Evolutionary conservation across 2,113 vertebrate genomes (phyloP), one percentile per base, ranked within the genome.

Genomic region (Balaeniceps rex): DNA sequence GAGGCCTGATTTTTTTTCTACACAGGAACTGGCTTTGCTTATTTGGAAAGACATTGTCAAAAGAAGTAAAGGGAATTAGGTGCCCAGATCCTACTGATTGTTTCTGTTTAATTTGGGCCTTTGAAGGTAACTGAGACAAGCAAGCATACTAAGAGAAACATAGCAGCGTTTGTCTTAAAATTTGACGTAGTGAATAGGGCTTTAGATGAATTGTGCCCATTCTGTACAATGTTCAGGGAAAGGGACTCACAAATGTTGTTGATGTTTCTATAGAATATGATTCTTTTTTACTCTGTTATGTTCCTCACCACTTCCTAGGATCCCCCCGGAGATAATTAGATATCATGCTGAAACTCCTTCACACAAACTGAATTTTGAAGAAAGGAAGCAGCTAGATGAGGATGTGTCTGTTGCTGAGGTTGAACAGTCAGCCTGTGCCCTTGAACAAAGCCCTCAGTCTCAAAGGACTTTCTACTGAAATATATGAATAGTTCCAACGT

Each of bases 311-410:
- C 49, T 92, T 91, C 70, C 65, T 96, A 91, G 87, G 92, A 94
- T 87, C 54, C 36, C 86, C 66, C 42, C 83, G 93, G 95, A 96
- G 83, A 79, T 95, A 94, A 94, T 96, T 94, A 96, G 81, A 31
- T 96, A 92, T 34, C 77, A 79, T 79, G 86, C 92, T 84, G 92
- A 81, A 95, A 96, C 64, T 92, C 81, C 87, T 93, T 82, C 77
- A 70, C 66, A 89, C 86, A 94, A 93, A 89, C 57, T 94, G 94
- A 95, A 76, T 92, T 94, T 75, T 87, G 96, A 95, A 96, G 95
- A 92, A 92, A 89, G 94, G 40, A 94, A 91, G 64, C 92, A 93
- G 88, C 91, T 92, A 91, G 76, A 65, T 93, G 95, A 88, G 94
- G 86, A 86, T 93, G 51, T 93, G 36, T 90, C 82, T 93, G n/a